A percentile compares a stretch with the other conserved stretches of the same genome.
Evolutionary conservation across 1,140 invertebrate genomes (phyloP).

Genomic region (Drosophila parabipectinata): DNA sequence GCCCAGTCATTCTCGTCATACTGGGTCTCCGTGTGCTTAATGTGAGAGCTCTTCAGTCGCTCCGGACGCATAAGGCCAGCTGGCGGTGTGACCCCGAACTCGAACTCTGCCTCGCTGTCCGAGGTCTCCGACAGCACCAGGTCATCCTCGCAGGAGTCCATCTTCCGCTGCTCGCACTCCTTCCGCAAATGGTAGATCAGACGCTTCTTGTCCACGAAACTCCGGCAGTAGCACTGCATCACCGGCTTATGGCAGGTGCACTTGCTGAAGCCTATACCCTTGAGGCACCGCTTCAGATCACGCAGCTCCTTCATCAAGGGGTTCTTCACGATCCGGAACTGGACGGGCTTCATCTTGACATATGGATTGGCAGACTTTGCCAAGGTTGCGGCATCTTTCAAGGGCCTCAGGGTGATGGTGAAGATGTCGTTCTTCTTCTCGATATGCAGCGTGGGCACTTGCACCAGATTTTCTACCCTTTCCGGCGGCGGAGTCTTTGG

Average conservation of each 20-base stretch:
- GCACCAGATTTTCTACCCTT: conserved; percentile 40
- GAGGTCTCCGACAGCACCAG: conserved; percentile 71
- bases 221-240: conserved; percentile 68
- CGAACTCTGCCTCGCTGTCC: conserved; percentile 75
- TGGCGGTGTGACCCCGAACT: conserved; percentile 80
- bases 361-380: conserved; percentile 70
- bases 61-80: conserved; percentile 74
- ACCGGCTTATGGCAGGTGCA: conserved; percentile 73
- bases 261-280: conserved; percentile 72
- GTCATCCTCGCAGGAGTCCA: conserved; percentile 40
- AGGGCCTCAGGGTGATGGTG: conserved; percentile 70
- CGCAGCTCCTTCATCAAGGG: conserved; percentile 53
- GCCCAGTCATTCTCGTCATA: conserved; percentile 76
- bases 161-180: conserved; percentile 47
- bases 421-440: conserved; percentile 78
- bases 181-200: conserved; percentile 52
- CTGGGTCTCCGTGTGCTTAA: conserved; percentile 60
- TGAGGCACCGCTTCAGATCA: conserved; percentile 69
- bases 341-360: conserved; percentile 71
- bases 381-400: conserved; percentile 56
- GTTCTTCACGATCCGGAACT: conserved; percentile 73
- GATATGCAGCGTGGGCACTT: conserved; percentile 73
- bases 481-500: not conserved
- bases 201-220: conserved; percentile 74
- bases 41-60: conserved; percentile 44